Percentiles rank a stretch among this genome's conserved stretches.
phyloP scores from a whole-genome alignment of 2,888 invertebrate species.

The Gortyna flavago region DNA sequence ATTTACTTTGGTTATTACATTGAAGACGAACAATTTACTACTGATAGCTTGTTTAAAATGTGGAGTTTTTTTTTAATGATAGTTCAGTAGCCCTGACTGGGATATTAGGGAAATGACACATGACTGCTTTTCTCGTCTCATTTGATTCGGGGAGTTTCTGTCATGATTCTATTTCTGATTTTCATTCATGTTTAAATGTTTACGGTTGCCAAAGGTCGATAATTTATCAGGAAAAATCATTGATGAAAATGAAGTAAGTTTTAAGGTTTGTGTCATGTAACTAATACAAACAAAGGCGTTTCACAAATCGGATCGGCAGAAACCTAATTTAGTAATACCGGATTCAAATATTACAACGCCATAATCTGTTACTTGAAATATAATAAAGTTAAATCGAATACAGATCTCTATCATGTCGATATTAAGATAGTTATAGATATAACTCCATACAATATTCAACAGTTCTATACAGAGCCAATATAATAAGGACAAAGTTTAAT shows the following conservation, averaged over 20 bases:
- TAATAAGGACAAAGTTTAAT: slow-evolving; percentile 31
- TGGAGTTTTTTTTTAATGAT: slow-evolving; percentile 2
- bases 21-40: slow-evolving; percentile 23
- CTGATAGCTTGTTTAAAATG: slow-evolving; percentile 22
- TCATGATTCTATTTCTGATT: slow-evolving; percentile 3
- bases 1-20: slow-evolving; percentile 59
- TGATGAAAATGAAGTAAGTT: background rate
- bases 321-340: slow-evolving; percentile 22
- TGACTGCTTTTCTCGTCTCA: background rate
- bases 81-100: background rate
- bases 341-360: slow-evolving; percentile 25
- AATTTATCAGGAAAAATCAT: background rate
- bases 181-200: background rate
- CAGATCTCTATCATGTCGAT: slow-evolving; percentile 34
- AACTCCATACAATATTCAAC: slow-evolving; percentile 19
- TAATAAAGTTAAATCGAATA: slow-evolving; percentile 25
- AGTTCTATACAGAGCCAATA: slow-evolving; percentile 12
- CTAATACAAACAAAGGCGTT: background rate
- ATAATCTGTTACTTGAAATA: slow-evolving; percentile 15
- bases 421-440: slow-evolving; percentile 4
- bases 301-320: background rate
- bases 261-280: background rate
- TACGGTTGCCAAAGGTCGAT: background rate
- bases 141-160: background rate
- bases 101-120: background rate